Conservation (phyloP, 2,113 vertebrate species). For the Colaptes auratus region DNA sequence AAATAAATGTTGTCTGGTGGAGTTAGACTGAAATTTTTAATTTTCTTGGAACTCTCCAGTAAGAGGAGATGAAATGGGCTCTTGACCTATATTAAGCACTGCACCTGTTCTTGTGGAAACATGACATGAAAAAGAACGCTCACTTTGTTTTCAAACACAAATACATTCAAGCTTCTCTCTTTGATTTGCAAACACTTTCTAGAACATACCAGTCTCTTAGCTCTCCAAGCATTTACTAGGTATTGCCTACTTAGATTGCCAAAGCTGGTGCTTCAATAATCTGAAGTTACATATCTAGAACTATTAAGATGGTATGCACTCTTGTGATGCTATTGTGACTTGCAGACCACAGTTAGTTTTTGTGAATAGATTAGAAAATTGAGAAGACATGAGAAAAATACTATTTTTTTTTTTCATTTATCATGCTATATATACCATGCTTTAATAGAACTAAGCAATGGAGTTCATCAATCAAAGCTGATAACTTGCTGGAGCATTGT, state of each 20-base stretch:
- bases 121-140: neutral
- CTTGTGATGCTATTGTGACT: neutral
- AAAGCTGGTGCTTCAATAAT: neutral
- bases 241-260: neutral
- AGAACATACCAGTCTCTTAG: neutral
- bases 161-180: neutral
- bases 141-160: neutral
- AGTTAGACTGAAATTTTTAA: conserved; percentile 32
- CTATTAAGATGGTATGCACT: neutral
- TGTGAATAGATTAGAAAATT: neutral
- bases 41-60: conserved; percentile 12
- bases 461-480: neutral
- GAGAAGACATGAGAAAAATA: neutral
- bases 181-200: neutral
- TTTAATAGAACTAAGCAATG: neutral
- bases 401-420: neutral
- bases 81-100: neutral
- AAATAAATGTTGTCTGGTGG: conserved; percentile 12
- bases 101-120: neutral
- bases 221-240: neutral
- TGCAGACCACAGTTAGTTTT: neutral
- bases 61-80: neutral
- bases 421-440: neutral
- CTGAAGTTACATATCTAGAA: neutral
- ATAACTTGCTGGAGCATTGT: neutral